Base-by-base conservation (phyloP, 2,113 vertebrate genomes). In the Cygnus atratus region DNA sequence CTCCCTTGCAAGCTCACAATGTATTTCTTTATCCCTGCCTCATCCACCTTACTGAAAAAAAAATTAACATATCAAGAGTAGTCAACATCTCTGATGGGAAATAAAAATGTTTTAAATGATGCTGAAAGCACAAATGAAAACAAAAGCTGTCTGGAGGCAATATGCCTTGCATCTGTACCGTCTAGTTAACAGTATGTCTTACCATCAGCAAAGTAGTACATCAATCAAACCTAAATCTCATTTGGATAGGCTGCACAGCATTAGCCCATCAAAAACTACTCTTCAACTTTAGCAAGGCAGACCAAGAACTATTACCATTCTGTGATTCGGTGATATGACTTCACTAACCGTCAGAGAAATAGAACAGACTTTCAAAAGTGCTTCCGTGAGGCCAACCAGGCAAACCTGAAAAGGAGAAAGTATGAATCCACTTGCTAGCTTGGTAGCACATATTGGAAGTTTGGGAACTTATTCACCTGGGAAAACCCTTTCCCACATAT, bases 121-220 rank as follows among this genome's bases (percentile, higher is more conserved):
- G 21, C 66, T 93, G 78, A 89, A 90, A 90, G 33, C 25, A 63
- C 71, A 89, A 85, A 62, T 37, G 13, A 94, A 89, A 92, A 67
- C 17, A 76, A 83, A 92, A 92, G 25, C 37, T 86, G n/a, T 44
- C 66, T 94, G 50, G 29, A 94, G 35, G 46, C 50, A 94, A 71
- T 63, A 92, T 37, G 63, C 33, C 62, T 92, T 78, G 39, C 37
- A 87, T 65, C 62, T 87, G 46, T 85, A 92, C 58, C 1, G 2
- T 85, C 88, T 86, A 74, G 48, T 87, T 91, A 87, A 81, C 57
- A 93, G 57, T 63, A 39, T n/a, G 72, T 77, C 54, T 81, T 71
- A 62, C 33, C 46, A 41, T 65, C 66, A 68, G 68, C 3, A 21
- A 74, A 90, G 43, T 2, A 76, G 66, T 65, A 57, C 18, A 57